phyloP scores from a whole-genome alignment of 1,140 invertebrate genomes.

The Nebria ingens region DNA sequence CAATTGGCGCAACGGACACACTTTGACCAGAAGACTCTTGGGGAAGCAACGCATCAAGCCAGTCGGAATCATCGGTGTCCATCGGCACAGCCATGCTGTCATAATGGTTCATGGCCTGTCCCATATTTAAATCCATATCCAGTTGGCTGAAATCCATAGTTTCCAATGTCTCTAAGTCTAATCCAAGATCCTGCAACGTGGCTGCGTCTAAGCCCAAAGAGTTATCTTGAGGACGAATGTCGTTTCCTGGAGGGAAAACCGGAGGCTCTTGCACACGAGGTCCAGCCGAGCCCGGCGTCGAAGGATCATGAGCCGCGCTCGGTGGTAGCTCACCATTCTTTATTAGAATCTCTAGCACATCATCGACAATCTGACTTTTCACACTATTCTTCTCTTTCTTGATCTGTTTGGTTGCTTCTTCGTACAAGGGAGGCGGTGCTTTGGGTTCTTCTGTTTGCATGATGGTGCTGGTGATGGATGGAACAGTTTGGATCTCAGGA shows the following conservation, averaged over 20 bases:
- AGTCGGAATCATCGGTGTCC: constrained; percentile 63
- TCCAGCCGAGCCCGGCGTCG: constrained; percentile 51
- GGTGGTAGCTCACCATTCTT: constrained; percentile 86
- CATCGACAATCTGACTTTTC: constrained; percentile 83
- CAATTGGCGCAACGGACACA: constrained; percentile 22
- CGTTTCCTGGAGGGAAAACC: constrained; percentile 26
- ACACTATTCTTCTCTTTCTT: constrained; percentile 46
- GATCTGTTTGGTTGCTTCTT: constrained; percentile 57
- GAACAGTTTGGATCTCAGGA: constrained; percentile 20
- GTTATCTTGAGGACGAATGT: constrained; percentile 36
- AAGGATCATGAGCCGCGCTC: constrained; percentile 69
- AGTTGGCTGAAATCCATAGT: constrained; percentile 46
- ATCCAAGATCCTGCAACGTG: constrained; percentile 37
- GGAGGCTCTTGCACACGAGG: constrained; percentile 24
- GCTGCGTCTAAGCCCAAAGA: constrained; percentile 29
- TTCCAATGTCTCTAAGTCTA: constrained; percentile 43
- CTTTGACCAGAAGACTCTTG: constrained; percentile 25
- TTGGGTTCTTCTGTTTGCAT: constrained; percentile 36
- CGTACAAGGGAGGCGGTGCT: constrained; percentile 52
- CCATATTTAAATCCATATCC: constrained; percentile 38
- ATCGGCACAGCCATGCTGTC: constrained; percentile 38
- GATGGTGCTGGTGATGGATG: constrained; percentile 31
- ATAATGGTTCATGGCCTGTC: constrained; percentile 16
- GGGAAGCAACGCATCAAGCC: constrained; percentile 58
- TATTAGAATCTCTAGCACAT: constrained; percentile 90